These are phyloP conservation scores for Parapristionchus giblindavisi DNA, from an alignment of 2,888 invertebrate species.

Conservation along the genomic window DNA sequence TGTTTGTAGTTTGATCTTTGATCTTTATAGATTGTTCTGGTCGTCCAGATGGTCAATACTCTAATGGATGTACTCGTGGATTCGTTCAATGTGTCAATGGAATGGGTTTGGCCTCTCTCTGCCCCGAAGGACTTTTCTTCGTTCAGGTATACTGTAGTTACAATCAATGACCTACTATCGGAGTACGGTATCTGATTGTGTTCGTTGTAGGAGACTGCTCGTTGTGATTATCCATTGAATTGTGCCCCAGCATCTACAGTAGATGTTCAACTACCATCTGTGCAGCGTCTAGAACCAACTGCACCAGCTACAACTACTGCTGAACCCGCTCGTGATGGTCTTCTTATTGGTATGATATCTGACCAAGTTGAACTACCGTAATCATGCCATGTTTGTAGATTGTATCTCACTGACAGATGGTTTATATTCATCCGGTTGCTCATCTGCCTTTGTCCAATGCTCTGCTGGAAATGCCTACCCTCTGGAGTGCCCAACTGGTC, in stretches of 20 bases:
- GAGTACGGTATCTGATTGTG: neutral
- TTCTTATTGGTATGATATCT: neutral
- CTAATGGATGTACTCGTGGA: constrained; percentile 10
- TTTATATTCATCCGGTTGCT: constrained; percentile 26
- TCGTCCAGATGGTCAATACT: constrained; percentile 28
- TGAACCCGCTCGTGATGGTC: neutral
- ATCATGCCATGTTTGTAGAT: neutral
- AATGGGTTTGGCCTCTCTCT: neutral
- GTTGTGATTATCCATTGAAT: neutral
- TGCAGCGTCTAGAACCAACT: neutral
- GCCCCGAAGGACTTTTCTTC: constrained; percentile 20
- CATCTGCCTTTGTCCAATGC: constrained; percentile 32
- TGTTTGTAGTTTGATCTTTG: neutral
- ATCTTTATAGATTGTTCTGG: constrained; percentile 20
- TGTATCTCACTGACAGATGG: constrained; percentile 20
- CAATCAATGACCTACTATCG: neutral
- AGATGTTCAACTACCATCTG: neutral
- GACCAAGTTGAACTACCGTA: neutral
- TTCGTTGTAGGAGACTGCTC: neutral
- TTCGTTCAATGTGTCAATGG: constrained; percentile 32
- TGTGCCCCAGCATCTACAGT: neutral
- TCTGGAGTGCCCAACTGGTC: constrained; percentile 13
- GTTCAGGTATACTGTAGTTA: constrained; percentile 13
- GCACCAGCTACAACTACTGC: neutral
- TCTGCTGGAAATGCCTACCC: neutral